Percentiles rank a stretch among this genome's conserved stretches.
Evolutionary conservation across 2,888 invertebrate species (phyloP).

Genomic region (Tinea trinotella): DNA sequence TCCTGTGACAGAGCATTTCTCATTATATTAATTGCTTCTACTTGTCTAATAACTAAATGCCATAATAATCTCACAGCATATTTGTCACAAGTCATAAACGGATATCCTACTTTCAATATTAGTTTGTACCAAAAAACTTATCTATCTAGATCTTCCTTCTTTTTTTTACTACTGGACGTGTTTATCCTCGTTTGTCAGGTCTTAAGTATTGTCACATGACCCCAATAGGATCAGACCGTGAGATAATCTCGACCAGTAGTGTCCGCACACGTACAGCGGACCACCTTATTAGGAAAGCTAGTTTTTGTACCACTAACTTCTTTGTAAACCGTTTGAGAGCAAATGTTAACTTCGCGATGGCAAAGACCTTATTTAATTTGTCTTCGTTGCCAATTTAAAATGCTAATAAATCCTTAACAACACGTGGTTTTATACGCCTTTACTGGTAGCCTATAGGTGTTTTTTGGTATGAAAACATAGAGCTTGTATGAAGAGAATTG

Average conservation of each 20-base stretch:
- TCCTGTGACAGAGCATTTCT: neutral
- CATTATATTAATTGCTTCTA: neutral
- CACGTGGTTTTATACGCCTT: too few species aligned
- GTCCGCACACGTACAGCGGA: constrained; percentile 55
- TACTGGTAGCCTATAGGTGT: too few species aligned
- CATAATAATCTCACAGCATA: neutral
- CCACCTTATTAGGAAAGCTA: constrained; percentile 53
- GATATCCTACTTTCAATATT: neutral
- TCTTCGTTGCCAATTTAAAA: too few species aligned
- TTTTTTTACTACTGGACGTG: neutral
- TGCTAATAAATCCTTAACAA: too few species aligned
- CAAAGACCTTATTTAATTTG: neutral
- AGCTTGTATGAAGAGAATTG: too few species aligned
- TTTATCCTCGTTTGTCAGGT: constrained; percentile 2
- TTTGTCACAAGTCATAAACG: neutral
- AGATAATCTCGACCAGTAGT: constrained; percentile 65
- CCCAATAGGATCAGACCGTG: constrained; percentile 53
- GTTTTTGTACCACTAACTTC: constrained; percentile 35
- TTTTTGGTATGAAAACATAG: too few species aligned
- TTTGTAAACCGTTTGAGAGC: constrained; percentile 25
- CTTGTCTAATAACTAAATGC: neutral
- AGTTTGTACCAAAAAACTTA: neutral
- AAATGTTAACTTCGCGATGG: neutral
- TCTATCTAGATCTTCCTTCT: neutral
- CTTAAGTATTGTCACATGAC: constrained; percentile 32